Evolutionary conservation across 2,113 vertebrate genomes (phyloP).

Genomic region (Ailurus styani): DNA sequence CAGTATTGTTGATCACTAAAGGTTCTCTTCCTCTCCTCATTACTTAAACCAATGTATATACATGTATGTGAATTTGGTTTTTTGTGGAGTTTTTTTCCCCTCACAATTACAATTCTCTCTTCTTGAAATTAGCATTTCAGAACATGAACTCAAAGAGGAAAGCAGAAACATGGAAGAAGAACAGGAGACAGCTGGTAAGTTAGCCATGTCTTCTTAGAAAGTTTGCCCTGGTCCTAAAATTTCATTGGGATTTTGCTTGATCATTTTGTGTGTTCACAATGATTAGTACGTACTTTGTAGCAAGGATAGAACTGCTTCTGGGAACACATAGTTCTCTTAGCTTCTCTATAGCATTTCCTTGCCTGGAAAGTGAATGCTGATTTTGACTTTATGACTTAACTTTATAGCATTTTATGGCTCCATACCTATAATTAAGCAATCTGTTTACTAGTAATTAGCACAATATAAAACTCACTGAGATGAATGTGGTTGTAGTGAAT

Average conservation of each 20-base stretch:
- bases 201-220: background rate
- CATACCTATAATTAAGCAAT: background rate
- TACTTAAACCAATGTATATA: background rate
- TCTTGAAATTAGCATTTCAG: conserved; percentile 91
- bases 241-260: background rate
- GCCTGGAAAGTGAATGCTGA: background rate
- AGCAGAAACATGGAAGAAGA: conserved; percentile 99
- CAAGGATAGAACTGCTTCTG: background rate
- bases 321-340: background rate
- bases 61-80: background rate
- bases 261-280: background rate
- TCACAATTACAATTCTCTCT: background rate
- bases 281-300: background rate
- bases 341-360: background rate
- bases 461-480: background rate
- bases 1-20: background rate
- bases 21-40: background rate
- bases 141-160: conserved; percentile 99
- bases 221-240: background rate
- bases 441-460: background rate
- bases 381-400: conserved; percentile 20
- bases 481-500: background rate
- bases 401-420: background rate
- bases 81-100: background rate
- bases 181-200: conserved; percentile 95